Evolutionary conservation across 2,113 vertebrate genomes (phyloP), one percentile per base, ranked within the genome.

Genomic region (Alethe castanea): DNA sequence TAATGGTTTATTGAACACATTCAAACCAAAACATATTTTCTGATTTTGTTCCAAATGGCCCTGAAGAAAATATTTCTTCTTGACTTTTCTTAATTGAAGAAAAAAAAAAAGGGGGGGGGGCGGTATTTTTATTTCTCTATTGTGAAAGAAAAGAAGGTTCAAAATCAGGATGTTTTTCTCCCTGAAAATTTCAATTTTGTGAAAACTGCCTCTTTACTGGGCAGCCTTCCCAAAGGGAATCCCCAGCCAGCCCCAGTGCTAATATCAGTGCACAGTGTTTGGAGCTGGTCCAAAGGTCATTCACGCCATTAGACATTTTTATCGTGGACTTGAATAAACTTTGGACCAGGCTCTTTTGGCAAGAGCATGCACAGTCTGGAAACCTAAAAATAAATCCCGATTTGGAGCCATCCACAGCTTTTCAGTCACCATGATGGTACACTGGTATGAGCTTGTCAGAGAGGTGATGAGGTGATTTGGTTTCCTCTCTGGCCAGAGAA

Each of bases 181-280:
- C 67, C 69, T 88, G 82, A 95, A 96, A 96, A 90, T 86, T 88
- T 88, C 52, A 74, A 5, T 96, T 96, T 96, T 93, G 69, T 92
- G 57, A 48, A 96, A 97, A 86, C 64, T 3, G 24, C 80, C 65
- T 95, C 88, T 93, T 92, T 67, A 81, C 92, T 88, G 92, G 95
- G 95, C 93, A 97, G 77, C 44, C 79, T 94, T 96, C 93, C 95
- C 95, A 93, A 95, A 86, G 92, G 94, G 93, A 97, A 95, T 96
- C 92, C 93, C 92, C 92, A 94, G 94, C 92, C 94, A 95, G 85
- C 56, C 92, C 77, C 92, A 90, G 67, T 74, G 90, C 80, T 96
- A 90, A 48, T 94, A 94, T 96, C 93, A 96, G 90, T 93, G 82
- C 88, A 78, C 76, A 78, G 71, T 40, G 65, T 92, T 95, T 95